Evolutionary conservation across 2,797 vertebrate genomes (phyloP), one percentile per base, ranked within the genome.

Genomic region (Parauchenoglanis ngamensis): DNA sequence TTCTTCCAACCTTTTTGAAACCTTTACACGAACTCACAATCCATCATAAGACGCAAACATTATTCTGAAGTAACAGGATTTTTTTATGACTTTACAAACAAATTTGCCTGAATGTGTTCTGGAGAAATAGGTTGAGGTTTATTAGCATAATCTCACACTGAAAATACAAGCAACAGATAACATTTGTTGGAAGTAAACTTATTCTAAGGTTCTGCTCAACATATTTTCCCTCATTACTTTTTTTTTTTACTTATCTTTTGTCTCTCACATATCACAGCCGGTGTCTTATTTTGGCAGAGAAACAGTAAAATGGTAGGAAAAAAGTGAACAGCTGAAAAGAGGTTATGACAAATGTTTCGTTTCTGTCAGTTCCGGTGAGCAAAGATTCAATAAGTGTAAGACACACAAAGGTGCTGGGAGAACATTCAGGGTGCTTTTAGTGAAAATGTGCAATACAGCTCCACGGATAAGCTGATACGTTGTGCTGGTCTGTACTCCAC

Each of bases 371-470:
- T 73, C 21, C 40, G 25, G 21, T 49, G 15, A 46, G 44, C 40
- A 46, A 49, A 12, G 72, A 12, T 11, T 77, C 12, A 54, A 7
- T 73, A n/a, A 59, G 31, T 35, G 19, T 11, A 25, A 85, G 57
- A 6, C 35, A 56, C 54, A 46, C 76, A 10, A 2, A 65, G 83
- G n/a, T 79, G 56, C 35, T 35, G 25, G 0, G 31, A 49, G 72
- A 78, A 72, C 46, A 13, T 28, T 61, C 46, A 49, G 28, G 72
- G 19, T 35, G 61, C 31, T 61, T 90, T 46, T 68, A 70, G 21
- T 59, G 57, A 75, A 79, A 61, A n/a, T 13, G 28, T 40, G 54
- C 11, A 84, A 15, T 83, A 21, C 61, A 59, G 86, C n/a, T 76
- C 46, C n/a, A 46, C 83, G 81, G 59, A 86, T 75, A 68, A 65